Evolutionary conservation across 1,140 invertebrate species (phyloP), one percentile per base, ranked within the genome.

Genomic region (Anagrus nilaparvatae): DNA sequence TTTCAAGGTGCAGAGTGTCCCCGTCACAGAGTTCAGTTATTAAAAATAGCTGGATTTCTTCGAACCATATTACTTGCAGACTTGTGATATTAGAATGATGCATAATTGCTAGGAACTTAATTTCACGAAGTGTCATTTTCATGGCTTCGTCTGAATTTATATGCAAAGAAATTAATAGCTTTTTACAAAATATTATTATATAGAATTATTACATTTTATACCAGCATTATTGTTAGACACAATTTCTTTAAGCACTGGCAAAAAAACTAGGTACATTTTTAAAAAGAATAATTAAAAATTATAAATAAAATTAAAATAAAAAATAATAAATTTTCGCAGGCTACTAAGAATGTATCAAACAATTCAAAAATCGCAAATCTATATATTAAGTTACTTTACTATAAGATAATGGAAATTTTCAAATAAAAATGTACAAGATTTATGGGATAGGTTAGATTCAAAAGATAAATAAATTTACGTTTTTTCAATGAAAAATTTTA

Each of bases 331-430:
- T 14, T 33, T 43, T 50, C 51, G n/a, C 47, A 77, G 74, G 55
- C 68, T 88, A 55, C 58, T 80, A 40, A 78, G 78, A 47, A 70
- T 81, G 14, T 87, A 89, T 55, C 71, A 72, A 33, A 87, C 83
- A 59, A 74, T 92, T 24, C 75, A 84, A 50, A 81, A 79, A 56
- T 83, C 87, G 28, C 69, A 77, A 0, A 61, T n/a, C n/a, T n/a
- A 70, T 3, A 76, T 81, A 0, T 65, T 90, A 13, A 72, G 79
- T 10, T 82, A 80, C 51, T 92, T 92, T 61, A 77, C 74, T 16
- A 73, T n/a, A 2, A 59, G 69, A 24, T 73, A 82, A 50, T 89
- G 87, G 77, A 57, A 67, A 2, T 89, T 86, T 59, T 65, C 73
- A 16, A 81, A 80, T 46, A 56, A 73, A 19, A 79, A 82, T 58